Evolutionary conservation across 2,888 invertebrate species (phyloP).

Genomic region (Oscheius sp.): DNA sequence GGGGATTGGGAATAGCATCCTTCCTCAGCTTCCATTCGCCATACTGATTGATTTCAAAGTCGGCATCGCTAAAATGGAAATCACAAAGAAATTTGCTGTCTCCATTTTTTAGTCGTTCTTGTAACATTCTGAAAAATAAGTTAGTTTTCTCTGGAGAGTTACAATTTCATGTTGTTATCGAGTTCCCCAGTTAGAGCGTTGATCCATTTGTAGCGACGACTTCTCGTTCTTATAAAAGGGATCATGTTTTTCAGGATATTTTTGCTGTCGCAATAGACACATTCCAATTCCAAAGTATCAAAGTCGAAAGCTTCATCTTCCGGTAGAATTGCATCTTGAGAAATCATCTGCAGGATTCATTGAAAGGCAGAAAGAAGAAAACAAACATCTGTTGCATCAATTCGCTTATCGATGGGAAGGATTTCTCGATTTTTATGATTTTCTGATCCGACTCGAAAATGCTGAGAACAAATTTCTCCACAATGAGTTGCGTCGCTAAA

Average conservation of each 20-base stretch:
- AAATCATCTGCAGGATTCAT: conserved; percentile 24
- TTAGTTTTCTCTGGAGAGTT: not conserved
- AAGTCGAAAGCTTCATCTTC: conserved; percentile 49
- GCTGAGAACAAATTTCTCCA: conserved; percentile 44
- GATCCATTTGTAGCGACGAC: conserved; percentile 30
- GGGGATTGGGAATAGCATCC: conserved; percentile 44
- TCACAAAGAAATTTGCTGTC: conserved; percentile 49
- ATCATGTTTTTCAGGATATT: conserved; percentile 38
- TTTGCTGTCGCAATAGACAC: conserved; percentile 41
- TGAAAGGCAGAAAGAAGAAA: not conserved
- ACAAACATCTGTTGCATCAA: conserved; percentile 5
- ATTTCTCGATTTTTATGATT: conserved; percentile 42
- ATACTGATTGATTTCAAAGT: conserved; percentile 49
- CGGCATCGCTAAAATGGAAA: conserved; percentile 42
- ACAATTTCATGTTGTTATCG: not conserved
- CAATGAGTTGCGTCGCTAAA: conserved; percentile 41
- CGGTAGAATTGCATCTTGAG: too few species aligned
- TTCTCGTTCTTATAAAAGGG: conserved; percentile 36
- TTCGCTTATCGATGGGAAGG: conserved; percentile 33
- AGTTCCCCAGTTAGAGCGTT: not conserved
- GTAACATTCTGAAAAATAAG: conserved; percentile 18
- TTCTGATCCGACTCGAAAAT: conserved; percentile 42
- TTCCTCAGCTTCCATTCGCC: conserved; percentile 51
- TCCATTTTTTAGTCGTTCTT: conserved; percentile 35
- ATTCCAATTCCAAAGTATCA: conserved; percentile 39